Percentiles rank a stretch among this genome's conserved stretches.
phyloP scores from a whole-genome alignment of 2,113 vertebrate genomes.

The Gadus macrocephalus region DNA sequence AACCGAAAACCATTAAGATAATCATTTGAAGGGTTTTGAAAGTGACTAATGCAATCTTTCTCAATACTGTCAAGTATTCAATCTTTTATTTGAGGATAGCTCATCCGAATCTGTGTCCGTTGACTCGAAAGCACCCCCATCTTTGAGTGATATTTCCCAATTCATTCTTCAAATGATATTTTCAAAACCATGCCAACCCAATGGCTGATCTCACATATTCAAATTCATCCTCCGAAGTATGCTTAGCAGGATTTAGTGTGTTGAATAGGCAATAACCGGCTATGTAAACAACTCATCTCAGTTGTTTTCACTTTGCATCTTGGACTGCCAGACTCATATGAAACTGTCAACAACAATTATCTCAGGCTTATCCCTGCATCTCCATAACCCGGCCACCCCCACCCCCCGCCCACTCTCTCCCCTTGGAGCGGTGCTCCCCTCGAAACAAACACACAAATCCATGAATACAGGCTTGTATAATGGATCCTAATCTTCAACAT shows the following conservation, averaged over 20 bases:
- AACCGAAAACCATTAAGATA: conserved; percentile 40
- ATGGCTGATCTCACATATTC: neutral
- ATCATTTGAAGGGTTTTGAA: conserved; percentile 60
- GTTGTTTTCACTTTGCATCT: conserved; percentile 52
- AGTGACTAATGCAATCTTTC: conserved; percentile 28
- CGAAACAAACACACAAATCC: conserved; percentile 40
- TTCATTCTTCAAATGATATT: no score
- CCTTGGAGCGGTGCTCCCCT: neutral
- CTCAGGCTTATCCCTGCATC: conserved; percentile 31
- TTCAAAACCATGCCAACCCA: conserved; percentile 3
- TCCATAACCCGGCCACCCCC: conserved; percentile 40
- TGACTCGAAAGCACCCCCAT: conserved; percentile 15
- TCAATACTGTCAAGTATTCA: conserved; percentile 19
- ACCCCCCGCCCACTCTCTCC: neutral
- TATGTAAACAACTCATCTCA: conserved; percentile 35
- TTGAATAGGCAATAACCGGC: conserved; percentile 25
- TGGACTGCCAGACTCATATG: conserved; percentile 36
- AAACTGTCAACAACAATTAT: conserved; percentile 61
- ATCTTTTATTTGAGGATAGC: conserved; percentile 32
- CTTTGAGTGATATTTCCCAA: conserved; percentile 20
- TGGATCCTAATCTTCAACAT: conserved; percentile 38
- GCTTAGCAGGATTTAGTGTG: conserved; percentile 26
- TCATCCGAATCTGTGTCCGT: conserved; percentile 11
- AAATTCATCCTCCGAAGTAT: conserved; percentile 19
- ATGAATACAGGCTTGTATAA: conserved; percentile 36